A percentile compares a stretch with the other conserved stretches of the same genome.
phyloP scores from a whole-genome alignment of 2,113 vertebrate genomes.

The Eira barbara region DNA sequence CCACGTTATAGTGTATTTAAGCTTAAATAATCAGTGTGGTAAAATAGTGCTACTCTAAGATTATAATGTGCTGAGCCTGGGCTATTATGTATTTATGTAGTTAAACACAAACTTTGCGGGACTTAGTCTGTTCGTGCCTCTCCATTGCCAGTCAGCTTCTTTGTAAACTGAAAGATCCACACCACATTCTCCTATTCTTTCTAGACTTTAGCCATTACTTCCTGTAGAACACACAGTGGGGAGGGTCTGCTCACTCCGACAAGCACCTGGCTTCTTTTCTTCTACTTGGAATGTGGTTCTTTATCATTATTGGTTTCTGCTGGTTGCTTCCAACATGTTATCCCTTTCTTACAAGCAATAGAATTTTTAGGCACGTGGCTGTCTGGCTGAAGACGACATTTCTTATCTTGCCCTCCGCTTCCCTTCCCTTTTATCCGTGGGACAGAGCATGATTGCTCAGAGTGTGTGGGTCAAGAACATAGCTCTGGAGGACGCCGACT shows the following conservation, averaged over 20 bases:
- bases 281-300: neutral
- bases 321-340: neutral
- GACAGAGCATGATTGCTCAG: neutral
- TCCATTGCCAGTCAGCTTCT: neutral
- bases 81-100: neutral
- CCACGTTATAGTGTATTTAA: neutral
- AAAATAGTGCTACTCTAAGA: neutral
- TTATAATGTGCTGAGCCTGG: neutral
- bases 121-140: neutral
- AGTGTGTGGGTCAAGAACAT: neutral
- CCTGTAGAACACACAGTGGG: neutral
- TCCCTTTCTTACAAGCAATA: neutral
- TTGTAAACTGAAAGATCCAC: neutral
- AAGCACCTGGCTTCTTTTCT: neutral
- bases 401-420: neutral
- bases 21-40: neutral
- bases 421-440: neutral
- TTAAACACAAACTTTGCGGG: neutral
- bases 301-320: neutral
- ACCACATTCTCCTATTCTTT: neutral
- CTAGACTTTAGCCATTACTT: neutral
- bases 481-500: neutral
- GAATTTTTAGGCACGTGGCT: neutral
- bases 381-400: neutral
- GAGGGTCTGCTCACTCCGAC: neutral